These are phyloP conservation scores for Helicolenus hilgendorfi DNA, from an alignment of 2,797 vertebrate genomes.

Conservation along the genomic window DNA sequence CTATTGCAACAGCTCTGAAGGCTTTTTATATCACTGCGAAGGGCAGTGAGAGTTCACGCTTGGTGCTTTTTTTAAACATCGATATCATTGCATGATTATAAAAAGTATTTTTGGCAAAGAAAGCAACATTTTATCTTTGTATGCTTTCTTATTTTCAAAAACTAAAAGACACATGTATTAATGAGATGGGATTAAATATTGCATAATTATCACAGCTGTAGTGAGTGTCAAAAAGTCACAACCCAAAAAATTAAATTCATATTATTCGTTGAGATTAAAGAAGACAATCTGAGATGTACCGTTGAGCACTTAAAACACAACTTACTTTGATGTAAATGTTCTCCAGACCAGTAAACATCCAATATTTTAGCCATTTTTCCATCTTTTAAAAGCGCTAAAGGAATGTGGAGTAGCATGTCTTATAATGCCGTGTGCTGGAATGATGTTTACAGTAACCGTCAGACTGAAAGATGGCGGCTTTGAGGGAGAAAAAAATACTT, in stretches of 20 bases:
- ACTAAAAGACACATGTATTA: not conserved
- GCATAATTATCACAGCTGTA: not conserved
- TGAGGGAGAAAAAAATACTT: conserved; percentile 88
- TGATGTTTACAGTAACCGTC: conserved; percentile 93
- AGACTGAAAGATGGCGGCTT: conserved; percentile 92
- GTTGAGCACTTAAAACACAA: conserved; percentile 31
- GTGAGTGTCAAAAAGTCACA: not conserved
- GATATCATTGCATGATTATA: conserved; percentile 2
- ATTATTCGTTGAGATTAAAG: not conserved
- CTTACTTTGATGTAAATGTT: conserved; percentile 61
- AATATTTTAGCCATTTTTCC: conserved; percentile 75
- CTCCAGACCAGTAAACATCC: conserved; percentile 69
- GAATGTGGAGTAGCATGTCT: conserved; percentile 89
- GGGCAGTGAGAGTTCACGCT: conserved; percentile 7
- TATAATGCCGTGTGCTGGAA: conserved; percentile 87
- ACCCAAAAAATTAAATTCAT: not conserved
- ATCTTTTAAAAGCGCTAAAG: conserved; percentile 77
- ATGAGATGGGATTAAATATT: not conserved
- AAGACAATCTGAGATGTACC: not conserved
- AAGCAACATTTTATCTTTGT: not conserved
- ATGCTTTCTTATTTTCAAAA: not conserved
- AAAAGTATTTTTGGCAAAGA: not conserved
- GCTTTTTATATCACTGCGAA: conserved; percentile 46
- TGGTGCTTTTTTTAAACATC: conserved; percentile 6
- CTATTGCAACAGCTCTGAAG: conserved; percentile 53